Evolutionary conservation across 2,888 invertebrate species (phyloP), one percentile per base, ranked within the genome.

Genomic region (Lamproptera curius): DNA sequence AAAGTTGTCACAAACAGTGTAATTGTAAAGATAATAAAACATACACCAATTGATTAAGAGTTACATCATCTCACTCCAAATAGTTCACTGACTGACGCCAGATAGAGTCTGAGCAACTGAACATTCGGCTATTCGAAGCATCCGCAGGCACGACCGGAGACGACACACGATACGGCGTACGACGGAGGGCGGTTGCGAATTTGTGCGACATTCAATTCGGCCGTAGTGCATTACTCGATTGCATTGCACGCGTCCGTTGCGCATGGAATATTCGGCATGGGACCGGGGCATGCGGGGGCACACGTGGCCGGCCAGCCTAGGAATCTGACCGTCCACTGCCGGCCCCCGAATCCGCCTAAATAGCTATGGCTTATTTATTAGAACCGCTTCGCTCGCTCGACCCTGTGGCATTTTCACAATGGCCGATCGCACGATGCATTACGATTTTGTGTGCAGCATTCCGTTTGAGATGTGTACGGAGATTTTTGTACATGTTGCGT

Each of bases 281-380:
- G 78, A 73, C 58, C 41, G 67, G 76, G 83, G 86, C 84, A 85
- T 81, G 83, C 69, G 57, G 62, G 74, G 73, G 74, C 74, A 70
- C 86, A 86, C 83, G 83, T 82, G 84, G 79, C 85, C 76, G 74
- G 75, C 80, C 62, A 71, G 67, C 73, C 67, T 64, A 67, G 86
- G 86, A 87, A 87, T 87, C 85, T 81, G 73, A 83, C 84, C 86
- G 86, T 83, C 81, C 84, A 83, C 76, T 77, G 80, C n/a, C 23
- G 62, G 69, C 70, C 76, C 6, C 70, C 82, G 76, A 80, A 78
- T 82, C 83, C 77, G 70, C 75, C 74, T 76, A 74, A 84, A 85
- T 84, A 77, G 71, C 82, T 70, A 75, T 70, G 68, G 73, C 75
- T 83, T 83, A 84, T 84, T 84, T 84, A 83, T 74, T 76, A 73